phyloP scores from a whole-genome alignment of 2,113 vertebrate genomes.

The Chitala chitala region DNA sequence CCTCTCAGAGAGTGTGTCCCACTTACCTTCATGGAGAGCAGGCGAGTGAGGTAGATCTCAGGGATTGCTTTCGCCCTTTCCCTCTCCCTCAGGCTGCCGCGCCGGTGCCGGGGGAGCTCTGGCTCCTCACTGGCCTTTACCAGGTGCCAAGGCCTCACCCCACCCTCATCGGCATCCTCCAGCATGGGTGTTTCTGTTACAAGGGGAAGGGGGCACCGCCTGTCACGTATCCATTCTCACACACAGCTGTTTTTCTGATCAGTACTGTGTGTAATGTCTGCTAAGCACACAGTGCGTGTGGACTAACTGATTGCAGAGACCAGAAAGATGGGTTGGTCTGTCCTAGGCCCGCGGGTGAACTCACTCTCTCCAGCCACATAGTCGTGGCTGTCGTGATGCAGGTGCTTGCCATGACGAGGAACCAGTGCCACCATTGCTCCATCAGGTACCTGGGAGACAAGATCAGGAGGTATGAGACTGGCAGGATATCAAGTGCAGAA shows the following conservation, averaged over 20 bases:
- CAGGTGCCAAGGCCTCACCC: constrained; percentile 90
- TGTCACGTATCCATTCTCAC: not conserved
- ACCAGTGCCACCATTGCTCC: constrained; percentile 89
- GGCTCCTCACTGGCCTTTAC: constrained; percentile 93
- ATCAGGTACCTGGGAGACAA: constrained; percentile 75
- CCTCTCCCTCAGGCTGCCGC: constrained; percentile 84
- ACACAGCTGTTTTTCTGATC: not conserved
- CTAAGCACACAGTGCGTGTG: not conserved
- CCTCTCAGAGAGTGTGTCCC: not conserved
- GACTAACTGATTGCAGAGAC: not conserved
- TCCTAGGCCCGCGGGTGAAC: constrained; percentile 45
- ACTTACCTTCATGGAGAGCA: constrained; percentile 92
- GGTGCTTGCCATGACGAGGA: constrained; percentile 82
- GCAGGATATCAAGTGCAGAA: too few species aligned
- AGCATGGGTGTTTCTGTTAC: constrained; percentile 95
- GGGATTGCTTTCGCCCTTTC: constrained; percentile 94
- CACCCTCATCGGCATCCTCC: constrained; percentile 90
- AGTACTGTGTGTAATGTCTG: not conserved
- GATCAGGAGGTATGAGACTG: not conserved
- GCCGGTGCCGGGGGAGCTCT: constrained; percentile 82
- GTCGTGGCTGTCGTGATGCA: constrained; percentile 88
- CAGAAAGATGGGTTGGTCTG: not conserved
- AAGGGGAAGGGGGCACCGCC: not conserved
- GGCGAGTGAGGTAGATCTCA: constrained; percentile 91
- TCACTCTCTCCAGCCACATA: constrained; percentile 93